Evolutionary conservation across 1,140 invertebrate species (phyloP).

Genomic region (Neelides sp.): DNA sequence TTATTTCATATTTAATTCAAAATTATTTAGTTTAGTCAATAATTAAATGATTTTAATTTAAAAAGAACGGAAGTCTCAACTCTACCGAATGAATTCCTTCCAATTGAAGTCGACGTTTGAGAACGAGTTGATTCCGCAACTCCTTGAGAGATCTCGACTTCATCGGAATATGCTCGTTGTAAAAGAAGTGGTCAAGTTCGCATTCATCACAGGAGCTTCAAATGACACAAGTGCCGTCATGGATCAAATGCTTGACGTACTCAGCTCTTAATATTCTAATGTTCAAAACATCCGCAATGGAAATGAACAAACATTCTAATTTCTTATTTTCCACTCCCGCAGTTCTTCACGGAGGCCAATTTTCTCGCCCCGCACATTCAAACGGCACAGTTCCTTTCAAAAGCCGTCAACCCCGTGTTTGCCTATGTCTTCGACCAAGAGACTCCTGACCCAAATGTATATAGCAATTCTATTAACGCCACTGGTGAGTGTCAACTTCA

Average conservation of each 20-base stretch:
- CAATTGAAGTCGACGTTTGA: constrained; percentile 29
- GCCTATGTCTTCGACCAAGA: constrained; percentile 32
- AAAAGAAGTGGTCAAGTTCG: constrained; percentile 31
- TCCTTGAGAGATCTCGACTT: constrained; percentile 26
- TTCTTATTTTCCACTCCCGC: constrained; percentile 15
- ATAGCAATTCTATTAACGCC: constrained; percentile 32
- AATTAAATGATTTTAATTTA: constrained; percentile 1
- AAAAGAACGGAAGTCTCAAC: constrained; percentile 23
- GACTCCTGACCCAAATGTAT: constrained; percentile 34
- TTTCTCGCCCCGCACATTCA: constrained; percentile 33
- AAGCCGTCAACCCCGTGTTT: constrained; percentile 26
- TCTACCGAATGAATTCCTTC: constrained; percentile 25
- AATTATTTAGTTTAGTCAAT: not conserved
- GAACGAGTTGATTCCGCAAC: constrained; percentile 24
- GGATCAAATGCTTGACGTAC: constrained; percentile 32
- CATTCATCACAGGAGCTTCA: constrained; percentile 29
- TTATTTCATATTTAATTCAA: not conserved
- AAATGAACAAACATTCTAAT: not conserved
- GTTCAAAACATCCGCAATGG: not conserved
- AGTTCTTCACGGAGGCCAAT: constrained; percentile 38
- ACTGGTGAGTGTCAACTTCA: constrained; percentile 25
- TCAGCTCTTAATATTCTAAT: not conserved
- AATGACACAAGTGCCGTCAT: constrained; percentile 29
- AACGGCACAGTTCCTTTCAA: constrained; percentile 32
- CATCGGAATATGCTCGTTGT: constrained; percentile 24